phyloP scores from a whole-genome alignment of 2,888 invertebrate genomes.

The Pollenia labialis region DNA sequence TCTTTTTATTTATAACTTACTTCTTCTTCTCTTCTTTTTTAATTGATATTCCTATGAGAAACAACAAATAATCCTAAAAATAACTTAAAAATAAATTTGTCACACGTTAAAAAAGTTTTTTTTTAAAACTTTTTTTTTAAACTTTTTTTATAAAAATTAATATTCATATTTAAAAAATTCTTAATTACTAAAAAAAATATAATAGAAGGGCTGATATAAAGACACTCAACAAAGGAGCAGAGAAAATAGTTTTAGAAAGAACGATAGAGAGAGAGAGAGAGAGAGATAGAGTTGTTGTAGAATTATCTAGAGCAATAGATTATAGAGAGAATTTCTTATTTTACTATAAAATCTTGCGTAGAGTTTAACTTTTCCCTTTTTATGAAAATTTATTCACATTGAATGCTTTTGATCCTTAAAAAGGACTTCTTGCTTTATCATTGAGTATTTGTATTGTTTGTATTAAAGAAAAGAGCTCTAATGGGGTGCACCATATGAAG shows the following conservation, averaged over 20 bases:
- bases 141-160: constrained; percentile 45
- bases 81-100: constrained; percentile 69
- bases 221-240: constrained; percentile 9
- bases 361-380: constrained; percentile 59
- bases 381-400: constrained; percentile 21
- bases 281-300: neutral
- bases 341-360: constrained; percentile 51
- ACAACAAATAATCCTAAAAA: constrained; percentile 71
- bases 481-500: constrained; percentile 83
- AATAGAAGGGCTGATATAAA: constrained; percentile 50
- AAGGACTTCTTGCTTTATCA: neutral
- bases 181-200: constrained; percentile 48
- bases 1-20: constrained; percentile 16
- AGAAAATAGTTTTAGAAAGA: neutral
- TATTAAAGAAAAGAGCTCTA: constrained; percentile 68
- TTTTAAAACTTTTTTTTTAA: constrained; percentile 23
- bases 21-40: constrained; percentile 13
- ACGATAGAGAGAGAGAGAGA: constrained; percentile 12
- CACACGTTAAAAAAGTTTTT: constrained; percentile 72
- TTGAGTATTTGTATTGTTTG: constrained; percentile 53
- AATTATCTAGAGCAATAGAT: constrained; percentile 6
- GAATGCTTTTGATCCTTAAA: neutral
- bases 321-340: constrained; percentile 33
- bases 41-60: constrained; percentile 58
- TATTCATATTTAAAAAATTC: constrained; percentile 33